Conservation (phyloP, 1,140 invertebrate species). For the Macrocentrus cingulum region DNA sequence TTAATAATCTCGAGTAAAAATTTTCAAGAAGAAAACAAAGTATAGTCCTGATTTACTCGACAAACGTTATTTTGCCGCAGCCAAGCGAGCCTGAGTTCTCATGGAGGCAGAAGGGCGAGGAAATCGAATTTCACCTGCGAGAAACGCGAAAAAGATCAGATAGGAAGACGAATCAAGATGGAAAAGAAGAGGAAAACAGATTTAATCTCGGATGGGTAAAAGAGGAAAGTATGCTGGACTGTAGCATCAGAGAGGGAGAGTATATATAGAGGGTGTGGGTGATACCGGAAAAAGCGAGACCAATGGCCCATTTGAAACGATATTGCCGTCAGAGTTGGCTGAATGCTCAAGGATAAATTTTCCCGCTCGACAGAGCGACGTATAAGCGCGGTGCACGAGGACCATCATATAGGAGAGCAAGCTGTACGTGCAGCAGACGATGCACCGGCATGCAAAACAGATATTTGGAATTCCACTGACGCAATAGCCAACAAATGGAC, state of each 20-base stretch:
- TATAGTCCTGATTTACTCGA: too few relatives aligned
- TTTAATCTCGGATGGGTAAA: slow-evolving; percentile 25
- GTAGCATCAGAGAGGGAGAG: background rate
- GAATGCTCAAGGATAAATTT: slow-evolving; percentile 47
- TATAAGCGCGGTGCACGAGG: slow-evolving; percentile 17
- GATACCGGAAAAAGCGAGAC: slow-evolving; percentile 33
- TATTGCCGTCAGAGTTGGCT: slow-evolving; percentile 35
- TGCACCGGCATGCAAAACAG: slow-evolving; percentile 44
- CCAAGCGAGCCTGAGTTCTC: too few relatives aligned
- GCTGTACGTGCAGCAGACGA: too few relatives aligned
- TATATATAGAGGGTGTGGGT: background rate
- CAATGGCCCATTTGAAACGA: slow-evolving; percentile 39
- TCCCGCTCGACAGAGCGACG: slow-evolving; percentile 37
- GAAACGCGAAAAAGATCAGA: slow-evolving; percentile 12
- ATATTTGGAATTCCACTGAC: slow-evolving; percentile 46
- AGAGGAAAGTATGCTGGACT: slow-evolving; percentile 14
- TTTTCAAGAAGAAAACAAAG: too few relatives aligned
- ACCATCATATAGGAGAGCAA: background rate
- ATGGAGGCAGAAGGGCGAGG: background rate
- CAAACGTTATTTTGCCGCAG: too few relatives aligned
- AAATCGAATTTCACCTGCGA: slow-evolving; percentile 12
- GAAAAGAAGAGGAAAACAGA: slow-evolving; percentile 18
- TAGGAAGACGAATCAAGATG: background rate
- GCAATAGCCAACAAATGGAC: slow-evolving; percentile 8
- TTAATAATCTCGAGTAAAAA: too few relatives aligned